Evolutionary conservation across 2,888 invertebrate genomes (phyloP).

Genomic region (Sturmia bella): DNA sequence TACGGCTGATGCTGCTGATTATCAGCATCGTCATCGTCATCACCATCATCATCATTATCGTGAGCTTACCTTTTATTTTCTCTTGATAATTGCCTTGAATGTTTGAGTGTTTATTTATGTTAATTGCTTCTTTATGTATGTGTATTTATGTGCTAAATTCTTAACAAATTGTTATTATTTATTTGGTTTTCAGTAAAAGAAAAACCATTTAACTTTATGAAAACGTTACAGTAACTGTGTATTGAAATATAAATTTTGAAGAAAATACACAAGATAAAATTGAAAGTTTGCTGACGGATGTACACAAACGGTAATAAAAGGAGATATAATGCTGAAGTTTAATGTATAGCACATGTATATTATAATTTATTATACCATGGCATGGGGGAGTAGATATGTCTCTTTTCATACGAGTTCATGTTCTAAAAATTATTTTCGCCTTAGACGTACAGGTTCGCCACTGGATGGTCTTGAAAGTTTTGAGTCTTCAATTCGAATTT

Average conservation of each 20-base stretch:
- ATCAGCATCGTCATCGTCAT: slow-evolving; percentile 8
- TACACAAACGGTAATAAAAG: no score
- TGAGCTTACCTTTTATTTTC: slow-evolving; percentile 43
- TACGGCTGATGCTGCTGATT: neutral
- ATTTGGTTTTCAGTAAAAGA: neutral
- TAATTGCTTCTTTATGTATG: slow-evolving; percentile 47
- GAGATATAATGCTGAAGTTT: no score
- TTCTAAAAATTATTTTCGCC: no score
- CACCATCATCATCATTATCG: slow-evolving; percentile 4
- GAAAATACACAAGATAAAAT: neutral
- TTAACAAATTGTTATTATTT: slow-evolving; percentile 40
- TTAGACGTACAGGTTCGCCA: no score
- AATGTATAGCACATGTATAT: no score
- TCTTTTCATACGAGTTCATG: no score
- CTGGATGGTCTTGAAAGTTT: no score
- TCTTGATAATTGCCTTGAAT: slow-evolving; percentile 51
- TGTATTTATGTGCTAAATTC: slow-evolving; percentile 24
- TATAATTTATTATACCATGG: no score
- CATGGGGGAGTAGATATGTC: no score
- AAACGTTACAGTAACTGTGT: neutral
- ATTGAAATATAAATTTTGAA: neutral
- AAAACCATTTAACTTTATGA: neutral
- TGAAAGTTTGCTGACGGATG: neutral
- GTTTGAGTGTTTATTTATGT: slow-evolving; percentile 53
- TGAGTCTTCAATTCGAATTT: no score